Conservation (phyloP, 2,797 vertebrate species). For the Nannoperca australis region DNA sequence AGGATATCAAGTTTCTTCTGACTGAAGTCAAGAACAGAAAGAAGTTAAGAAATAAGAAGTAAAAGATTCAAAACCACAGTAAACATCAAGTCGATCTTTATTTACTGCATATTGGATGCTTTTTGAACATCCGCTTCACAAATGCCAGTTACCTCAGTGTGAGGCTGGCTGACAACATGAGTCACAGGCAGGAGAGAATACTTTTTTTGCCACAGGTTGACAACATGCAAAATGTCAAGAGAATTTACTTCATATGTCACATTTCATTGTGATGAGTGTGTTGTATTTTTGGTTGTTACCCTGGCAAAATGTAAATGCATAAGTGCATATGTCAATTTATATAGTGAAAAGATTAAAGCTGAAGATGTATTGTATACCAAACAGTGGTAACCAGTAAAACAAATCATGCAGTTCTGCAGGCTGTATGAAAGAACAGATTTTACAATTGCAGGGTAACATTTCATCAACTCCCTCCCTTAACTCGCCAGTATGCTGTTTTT, state of each 20-base stretch:
- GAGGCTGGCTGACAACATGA: constrained; percentile 30
- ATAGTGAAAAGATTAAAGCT: no score
- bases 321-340: not conserved
- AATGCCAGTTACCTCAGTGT: not conserved
- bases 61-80: not conserved
- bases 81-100: not conserved
- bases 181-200: constrained; percentile 6
- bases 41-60: not conserved
- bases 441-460: no score
- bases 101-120: not conserved
- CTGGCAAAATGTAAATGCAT: not conserved
- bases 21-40: not conserved
- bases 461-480: not conserved
- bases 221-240: constrained; percentile 21
- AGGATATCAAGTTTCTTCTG: not conserved
- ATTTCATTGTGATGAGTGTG: not conserved
- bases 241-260: constrained; percentile 28
- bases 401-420: not conserved
- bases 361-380: no score
- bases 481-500: not conserved
- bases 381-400: not conserved
- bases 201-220: constrained; percentile 19
- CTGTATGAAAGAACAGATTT: no score
- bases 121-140: not conserved
- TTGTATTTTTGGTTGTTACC: not conserved